A percentile compares a stretch with the other conserved stretches of the same genome.
These are phyloP conservation scores for Catostomus latipinnis DNA, from an alignment of 2,797 vertebrate species.

Conservation along the genomic window DNA sequence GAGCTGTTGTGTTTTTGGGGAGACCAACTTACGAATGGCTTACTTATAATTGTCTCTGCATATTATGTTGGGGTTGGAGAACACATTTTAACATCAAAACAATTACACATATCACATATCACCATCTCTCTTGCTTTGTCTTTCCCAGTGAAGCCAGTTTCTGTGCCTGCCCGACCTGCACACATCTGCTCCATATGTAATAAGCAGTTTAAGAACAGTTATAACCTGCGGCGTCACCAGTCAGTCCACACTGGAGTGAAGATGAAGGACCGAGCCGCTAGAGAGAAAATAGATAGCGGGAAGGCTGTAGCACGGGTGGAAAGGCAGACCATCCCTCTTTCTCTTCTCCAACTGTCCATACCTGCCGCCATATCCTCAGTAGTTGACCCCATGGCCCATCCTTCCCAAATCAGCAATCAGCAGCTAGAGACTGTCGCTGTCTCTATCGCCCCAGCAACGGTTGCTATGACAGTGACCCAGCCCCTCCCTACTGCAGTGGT, in stretches of 20 bases:
- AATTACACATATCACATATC: too few species aligned
- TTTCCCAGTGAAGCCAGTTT: conserved; percentile 70
- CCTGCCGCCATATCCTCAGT: conserved; percentile 62
- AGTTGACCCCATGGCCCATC: conserved; percentile 64
- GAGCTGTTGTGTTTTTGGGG: too few species aligned
- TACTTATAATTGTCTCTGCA: too few species aligned
- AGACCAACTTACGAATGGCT: too few species aligned
- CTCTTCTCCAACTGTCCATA: conserved; percentile 78
- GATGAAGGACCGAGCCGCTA: conserved; percentile 74
- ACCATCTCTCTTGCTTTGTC: not conserved
- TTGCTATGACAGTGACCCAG: conserved; percentile 73
- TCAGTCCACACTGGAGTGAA: conserved; percentile 87
- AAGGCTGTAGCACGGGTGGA: conserved; percentile 68
- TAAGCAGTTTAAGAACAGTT: conserved; percentile 95
- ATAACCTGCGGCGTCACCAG: conserved; percentile 91
- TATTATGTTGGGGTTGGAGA: too few species aligned
- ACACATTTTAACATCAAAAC: too few species aligned
- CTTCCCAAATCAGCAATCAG: conserved; percentile 63
- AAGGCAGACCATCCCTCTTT: conserved; percentile 78
- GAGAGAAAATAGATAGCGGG: conserved; percentile 69
- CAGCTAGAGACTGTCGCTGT: conserved; percentile 69
- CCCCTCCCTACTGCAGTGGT: conserved; percentile 77
- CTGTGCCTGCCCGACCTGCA: conserved; percentile 77
- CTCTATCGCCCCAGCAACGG: conserved; percentile 75
- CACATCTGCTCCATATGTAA: conserved; percentile 89